Conservation (phyloP, 23 tunicate species). For the Styela clava region DNA sequence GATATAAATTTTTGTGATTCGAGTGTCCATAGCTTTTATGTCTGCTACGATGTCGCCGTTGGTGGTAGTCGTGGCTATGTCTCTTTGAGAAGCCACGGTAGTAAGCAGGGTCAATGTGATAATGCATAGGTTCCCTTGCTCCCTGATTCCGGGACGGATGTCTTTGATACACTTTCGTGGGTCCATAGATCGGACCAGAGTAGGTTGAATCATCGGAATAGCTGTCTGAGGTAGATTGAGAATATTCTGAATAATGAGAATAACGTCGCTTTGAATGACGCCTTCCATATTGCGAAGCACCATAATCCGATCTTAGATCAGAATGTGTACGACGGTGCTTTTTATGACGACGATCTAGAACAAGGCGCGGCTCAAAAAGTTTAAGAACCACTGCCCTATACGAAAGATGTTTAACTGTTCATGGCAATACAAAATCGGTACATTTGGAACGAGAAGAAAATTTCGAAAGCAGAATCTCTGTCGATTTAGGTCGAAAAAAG, state of each 20-base stretch:
- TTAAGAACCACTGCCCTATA: no score
- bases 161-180: slow-evolving; percentile 26
- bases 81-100: neutral
- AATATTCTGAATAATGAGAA: slow-evolving; percentile 19
- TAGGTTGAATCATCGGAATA: slow-evolving; percentile 1
- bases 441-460: no score
- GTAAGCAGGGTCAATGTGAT: neutral
- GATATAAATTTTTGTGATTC: neutral
- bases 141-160: slow-evolving; percentile 1
- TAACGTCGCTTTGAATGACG: neutral
- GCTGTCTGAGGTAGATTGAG: slow-evolving; percentile 13
- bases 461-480: no score
- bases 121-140: neutral
- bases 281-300: neutral
- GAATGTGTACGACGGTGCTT: slow-evolving; percentile 3
- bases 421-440: no score
- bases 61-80: neutral
- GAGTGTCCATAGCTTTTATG: neutral
- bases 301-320: slow-evolving; percentile 26
- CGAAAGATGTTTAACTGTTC: no score
- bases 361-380: no score
- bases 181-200: slow-evolving; percentile 5
- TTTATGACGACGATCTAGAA: neutral
- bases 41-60: neutral
- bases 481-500: no score